Evolutionary conservation across 2,888 invertebrate genomes (phyloP).

Genomic region (Tribolium freemani): DNA sequence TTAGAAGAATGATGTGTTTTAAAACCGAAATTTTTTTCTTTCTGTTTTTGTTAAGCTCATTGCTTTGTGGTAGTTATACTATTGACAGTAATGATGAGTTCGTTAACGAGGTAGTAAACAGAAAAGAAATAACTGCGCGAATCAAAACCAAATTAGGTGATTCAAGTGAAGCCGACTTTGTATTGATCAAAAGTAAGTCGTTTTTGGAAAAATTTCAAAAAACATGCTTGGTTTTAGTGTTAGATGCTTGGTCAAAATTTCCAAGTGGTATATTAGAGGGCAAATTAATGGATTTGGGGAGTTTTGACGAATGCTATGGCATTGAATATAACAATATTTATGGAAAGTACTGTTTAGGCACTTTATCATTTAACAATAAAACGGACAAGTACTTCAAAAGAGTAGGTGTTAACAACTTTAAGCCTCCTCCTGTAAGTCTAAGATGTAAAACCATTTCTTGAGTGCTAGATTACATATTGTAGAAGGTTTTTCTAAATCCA

Average conservation of each 20-base stretch:
- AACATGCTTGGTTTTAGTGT: background rate
- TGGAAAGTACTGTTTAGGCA: constrained; percentile 35
- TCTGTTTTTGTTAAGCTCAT: no score
- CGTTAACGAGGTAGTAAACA: no score
- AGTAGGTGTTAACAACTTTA: background rate
- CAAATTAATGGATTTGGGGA: constrained; percentile 23
- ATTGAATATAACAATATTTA: constrained; percentile 10
- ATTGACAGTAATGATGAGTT: no score
- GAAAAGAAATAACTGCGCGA: background rate
- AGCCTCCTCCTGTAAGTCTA: background rate
- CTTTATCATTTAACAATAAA: background rate
- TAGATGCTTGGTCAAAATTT: constrained; percentile 25
- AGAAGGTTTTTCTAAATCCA: background rate
- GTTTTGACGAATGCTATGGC: constrained; percentile 36
- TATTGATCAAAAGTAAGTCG: background rate
- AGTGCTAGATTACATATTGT: background rate
- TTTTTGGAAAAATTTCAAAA: no score
- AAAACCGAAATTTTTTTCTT: no score
- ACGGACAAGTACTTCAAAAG: background rate
- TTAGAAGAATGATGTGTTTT: no score
- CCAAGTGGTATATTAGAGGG: constrained; percentile 11
- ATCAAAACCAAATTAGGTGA: background rate
- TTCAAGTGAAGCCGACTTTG: background rate
- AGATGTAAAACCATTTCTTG: background rate
- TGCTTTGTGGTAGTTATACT: no score